Base-by-base conservation (phyloP, 1,140 invertebrate species). In the Drosophila baimaii region DNA sequence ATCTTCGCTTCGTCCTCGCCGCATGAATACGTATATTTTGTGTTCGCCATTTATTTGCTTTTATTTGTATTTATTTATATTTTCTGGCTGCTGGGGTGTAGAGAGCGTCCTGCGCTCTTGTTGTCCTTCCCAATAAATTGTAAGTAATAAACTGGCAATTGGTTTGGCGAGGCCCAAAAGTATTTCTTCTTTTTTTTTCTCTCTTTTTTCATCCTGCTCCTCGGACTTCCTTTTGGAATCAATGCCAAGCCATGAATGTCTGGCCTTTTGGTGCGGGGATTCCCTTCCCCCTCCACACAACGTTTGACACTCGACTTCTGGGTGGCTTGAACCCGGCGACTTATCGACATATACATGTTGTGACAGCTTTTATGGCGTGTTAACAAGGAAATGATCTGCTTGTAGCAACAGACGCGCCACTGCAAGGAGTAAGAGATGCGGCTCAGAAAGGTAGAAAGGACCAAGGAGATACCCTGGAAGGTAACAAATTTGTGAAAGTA, bases 271-370 rank as follows among this genome's bases (percentile, higher is more conserved):
- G 35, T n/a, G 17, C 13, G 23, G 44, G 23, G 52, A 37, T 77
- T 81, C 47, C 70, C 58, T 56, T n/a, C n/a, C n/a, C n/a, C n/a
- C n/a, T n/a, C n/a, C n/a, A n/a, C n/a, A n/a, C n/a, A n/a, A n/a
- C 69, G 47, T 65, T 86, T 85, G 79, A 81, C 82, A 76, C 83
- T 82, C 66, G 79, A 69, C 66, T 63, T 61, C 13, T 49, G 62
- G 65, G 54, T 64, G 66, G 61, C 70, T 82, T 79, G 78, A 81
- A 80, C 74, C 65, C 71, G 66, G 31, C 13, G 31, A 89, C 81
- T 89, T 85, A 90, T 90, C 86, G 85, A 90, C 86, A 85, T 77
- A 79, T 88, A 89, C 86, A 90, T 90, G 86, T 85, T 85, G 82
- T 82, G 81, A 90, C 86, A 90, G 81, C 86, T 85, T 90, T 90